Conservation (phyloP, 1,140 invertebrate genomes). For the Drosophila punjabiensis region DNA sequence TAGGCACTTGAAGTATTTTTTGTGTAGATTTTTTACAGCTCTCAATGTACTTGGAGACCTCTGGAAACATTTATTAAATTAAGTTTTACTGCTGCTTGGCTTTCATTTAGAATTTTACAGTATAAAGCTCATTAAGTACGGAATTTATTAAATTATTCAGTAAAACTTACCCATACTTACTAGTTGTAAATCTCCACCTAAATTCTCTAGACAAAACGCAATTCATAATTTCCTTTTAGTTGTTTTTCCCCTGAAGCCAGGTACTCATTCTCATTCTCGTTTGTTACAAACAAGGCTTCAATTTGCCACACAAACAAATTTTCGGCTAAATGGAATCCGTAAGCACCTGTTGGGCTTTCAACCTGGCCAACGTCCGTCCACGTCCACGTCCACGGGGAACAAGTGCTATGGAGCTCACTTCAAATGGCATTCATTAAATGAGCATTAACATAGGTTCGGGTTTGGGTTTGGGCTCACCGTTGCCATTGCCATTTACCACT, state of each 20-base stretch:
- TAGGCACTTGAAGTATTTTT: background rate
- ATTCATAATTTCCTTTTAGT: background rate
- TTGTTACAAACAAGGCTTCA: constrained; percentile 19
- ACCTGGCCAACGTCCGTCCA: constrained; percentile 31
- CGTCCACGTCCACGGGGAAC: constrained; percentile 14
- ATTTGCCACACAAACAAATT: constrained; percentile 12
- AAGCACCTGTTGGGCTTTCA: constrained; percentile 39
- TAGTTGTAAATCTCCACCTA: too few species aligned
- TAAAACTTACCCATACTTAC: constrained; percentile 8
- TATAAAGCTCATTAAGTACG: too few species aligned
- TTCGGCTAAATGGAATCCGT: constrained; percentile 28
- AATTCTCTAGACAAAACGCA: background rate
- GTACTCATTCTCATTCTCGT: background rate
- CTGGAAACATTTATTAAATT: background rate
- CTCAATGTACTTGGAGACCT: background rate
- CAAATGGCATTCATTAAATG: constrained; percentile 57
- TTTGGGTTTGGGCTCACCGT: background rate
- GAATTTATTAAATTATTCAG: background rate
- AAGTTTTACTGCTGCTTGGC: background rate
- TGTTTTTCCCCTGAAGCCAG: constrained; percentile 6
- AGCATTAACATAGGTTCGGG: constrained; percentile 21
- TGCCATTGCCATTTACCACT: constrained; percentile 1
- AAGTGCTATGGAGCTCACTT: constrained; percentile 13
- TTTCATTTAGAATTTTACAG: background rate
- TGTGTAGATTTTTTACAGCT: background rate